Percentiles rank a stretch among this genome's conserved stretches.
Conservation (phyloP, 2,797 vertebrate genomes). For the Pagetopsis macropterus region DNA sequence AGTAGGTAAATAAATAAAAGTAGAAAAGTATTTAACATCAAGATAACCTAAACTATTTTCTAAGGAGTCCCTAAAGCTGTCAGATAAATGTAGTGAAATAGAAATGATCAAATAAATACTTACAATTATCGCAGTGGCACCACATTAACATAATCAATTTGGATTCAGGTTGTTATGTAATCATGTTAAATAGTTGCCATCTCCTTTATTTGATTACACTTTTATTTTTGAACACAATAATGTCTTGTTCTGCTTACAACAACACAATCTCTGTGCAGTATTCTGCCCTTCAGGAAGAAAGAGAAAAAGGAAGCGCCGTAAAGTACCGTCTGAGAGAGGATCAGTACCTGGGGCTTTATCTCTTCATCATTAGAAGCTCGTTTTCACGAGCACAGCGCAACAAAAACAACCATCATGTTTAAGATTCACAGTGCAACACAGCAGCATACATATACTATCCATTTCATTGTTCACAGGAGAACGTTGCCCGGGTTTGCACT, state of each 20-base stretch:
- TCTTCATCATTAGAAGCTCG: conserved; percentile 19
- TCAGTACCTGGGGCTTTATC: conserved; percentile 9
- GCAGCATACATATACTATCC: conserved; percentile 23
- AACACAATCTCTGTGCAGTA: neutral
- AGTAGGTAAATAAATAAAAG: no score
- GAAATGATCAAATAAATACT: no score
- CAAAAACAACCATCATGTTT: neutral
- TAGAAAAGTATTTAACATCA: no score
- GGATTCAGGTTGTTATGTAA: neutral
- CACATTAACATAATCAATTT: neutral
- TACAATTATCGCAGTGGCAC: neutral
- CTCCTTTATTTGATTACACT: neutral
- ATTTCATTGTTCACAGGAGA: conserved; percentile 17
- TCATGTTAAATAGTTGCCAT: neutral
- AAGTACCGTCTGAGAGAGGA: neutral
- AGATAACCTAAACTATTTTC: no score
- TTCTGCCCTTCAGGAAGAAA: neutral
- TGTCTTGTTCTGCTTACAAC: neutral
- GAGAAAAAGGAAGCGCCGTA: neutral
- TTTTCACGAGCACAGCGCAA: conserved; percentile 7
- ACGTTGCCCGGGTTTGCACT: neutral
- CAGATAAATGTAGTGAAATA: no score
- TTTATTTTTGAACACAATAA: neutral
- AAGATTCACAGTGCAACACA: conserved; percentile 11
- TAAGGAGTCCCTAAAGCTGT: no score